Evolutionary conservation across 1,140 invertebrate species (phyloP).

Genomic region (Pygmarrhopalites habei): DNA sequence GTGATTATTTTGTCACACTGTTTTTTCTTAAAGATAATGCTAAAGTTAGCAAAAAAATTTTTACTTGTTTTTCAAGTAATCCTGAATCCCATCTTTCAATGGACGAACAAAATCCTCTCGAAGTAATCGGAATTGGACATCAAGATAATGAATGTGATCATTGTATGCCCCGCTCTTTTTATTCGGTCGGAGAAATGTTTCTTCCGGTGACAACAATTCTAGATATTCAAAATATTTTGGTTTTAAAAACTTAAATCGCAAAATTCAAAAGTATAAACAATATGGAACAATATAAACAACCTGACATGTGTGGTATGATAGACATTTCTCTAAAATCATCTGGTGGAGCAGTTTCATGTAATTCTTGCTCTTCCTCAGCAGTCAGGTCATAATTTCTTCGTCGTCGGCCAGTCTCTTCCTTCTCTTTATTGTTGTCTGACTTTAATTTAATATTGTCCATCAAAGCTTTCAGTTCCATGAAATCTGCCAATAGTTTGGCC

Average conservation of each 20-base stretch:
- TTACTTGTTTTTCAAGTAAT: slow-evolving; percentile 13
- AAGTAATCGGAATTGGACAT: slow-evolving; percentile 66
- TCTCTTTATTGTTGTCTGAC: neutral
- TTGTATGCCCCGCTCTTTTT: slow-evolving; percentile 54
- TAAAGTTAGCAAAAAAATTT: too few relatives aligned
- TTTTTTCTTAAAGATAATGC: too few relatives aligned
- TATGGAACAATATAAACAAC: too few relatives aligned
- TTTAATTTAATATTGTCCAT: neutral
- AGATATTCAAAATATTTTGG: too few relatives aligned
- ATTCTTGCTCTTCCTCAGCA: neutral
- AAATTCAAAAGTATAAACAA: too few relatives aligned
- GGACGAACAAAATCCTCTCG: slow-evolving; percentile 49
- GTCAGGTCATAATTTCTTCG: neutral
- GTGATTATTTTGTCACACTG: too few relatives aligned
- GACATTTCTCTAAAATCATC: slow-evolving; percentile 14
- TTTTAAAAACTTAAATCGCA: too few relatives aligned
- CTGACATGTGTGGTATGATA: slow-evolving; percentile 14
- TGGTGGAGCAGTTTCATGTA: slow-evolving; percentile 1
- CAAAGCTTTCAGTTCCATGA: neutral
- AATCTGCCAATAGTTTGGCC: neutral
- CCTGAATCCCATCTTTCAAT: slow-evolving; percentile 17
- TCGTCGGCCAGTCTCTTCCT: neutral
- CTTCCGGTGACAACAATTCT: neutral
- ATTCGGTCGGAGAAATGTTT: slow-evolving; percentile 49
- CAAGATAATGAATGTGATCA: slow-evolving; percentile 62